Conservation (phyloP, 2,113 vertebrate genomes). For the Hemiscyllium ocellatum region DNA sequence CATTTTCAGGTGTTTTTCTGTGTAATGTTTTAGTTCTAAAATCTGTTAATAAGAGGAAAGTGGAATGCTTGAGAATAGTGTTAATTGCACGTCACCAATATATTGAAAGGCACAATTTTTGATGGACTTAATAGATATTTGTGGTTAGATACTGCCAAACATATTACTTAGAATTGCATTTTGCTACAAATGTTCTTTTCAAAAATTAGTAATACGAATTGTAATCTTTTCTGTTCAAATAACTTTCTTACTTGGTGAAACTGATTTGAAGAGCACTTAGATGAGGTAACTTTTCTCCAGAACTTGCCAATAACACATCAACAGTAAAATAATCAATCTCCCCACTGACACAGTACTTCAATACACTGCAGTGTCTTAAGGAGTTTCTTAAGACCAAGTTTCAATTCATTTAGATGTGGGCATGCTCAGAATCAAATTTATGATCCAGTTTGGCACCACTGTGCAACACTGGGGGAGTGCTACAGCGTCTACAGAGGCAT, state of each 20-base stretch:
- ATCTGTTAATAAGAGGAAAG: neutral
- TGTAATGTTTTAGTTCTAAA: too few relatives aligned
- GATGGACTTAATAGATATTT: neutral
- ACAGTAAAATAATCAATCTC: neutral
- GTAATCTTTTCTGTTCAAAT: neutral
- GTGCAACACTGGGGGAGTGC: neutral
- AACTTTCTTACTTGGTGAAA: neutral
- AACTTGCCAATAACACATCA: neutral
- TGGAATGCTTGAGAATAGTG: neutral
- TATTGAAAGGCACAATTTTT: neutral
- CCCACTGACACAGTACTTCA: neutral
- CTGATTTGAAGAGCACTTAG: neutral
- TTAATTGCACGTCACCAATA: neutral
- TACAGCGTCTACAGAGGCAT: neutral
- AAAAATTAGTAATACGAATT: neutral
- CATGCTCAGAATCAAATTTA: neutral
- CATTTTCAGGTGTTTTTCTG: neutral
- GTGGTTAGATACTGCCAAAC: neutral
- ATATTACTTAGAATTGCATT: neutral
- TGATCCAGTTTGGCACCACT: neutral
- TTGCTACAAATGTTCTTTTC: neutral
- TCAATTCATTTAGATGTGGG: neutral
- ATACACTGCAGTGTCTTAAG: too few relatives aligned
- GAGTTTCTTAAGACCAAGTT: neutral
- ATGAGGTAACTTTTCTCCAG: neutral